Conservation (phyloP, 2,888 invertebrate genomes). For the Alentia gelatinosa region DNA sequence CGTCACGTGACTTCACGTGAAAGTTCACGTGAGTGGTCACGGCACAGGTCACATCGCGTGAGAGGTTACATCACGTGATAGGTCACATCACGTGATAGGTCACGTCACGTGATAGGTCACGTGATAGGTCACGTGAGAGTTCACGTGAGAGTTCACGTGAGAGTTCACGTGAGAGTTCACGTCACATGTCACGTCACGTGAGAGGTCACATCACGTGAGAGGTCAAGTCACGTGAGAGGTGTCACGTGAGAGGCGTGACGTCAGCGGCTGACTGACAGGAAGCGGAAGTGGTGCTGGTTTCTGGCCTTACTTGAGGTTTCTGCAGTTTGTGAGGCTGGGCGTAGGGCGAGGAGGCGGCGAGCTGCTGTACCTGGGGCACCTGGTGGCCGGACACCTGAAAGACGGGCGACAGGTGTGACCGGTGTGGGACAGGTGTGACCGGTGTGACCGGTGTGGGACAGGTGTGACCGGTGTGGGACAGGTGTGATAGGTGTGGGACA, state of each 20-base stretch:
- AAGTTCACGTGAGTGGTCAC: neutral
- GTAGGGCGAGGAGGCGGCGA: constrained; percentile 83
- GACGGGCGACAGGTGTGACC: neutral
- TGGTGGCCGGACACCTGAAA: constrained; percentile 49
- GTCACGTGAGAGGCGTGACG: neutral
- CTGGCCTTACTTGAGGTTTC: constrained; percentile 36
- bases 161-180: neutral
- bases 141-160: neutral
- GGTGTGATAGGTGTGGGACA: neutral
- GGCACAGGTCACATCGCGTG: neutral
- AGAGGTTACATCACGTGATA: neutral
- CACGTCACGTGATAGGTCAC: neutral
- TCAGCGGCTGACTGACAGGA: neutral
- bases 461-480: neutral
- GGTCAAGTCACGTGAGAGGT: neutral
- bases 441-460: neutral
- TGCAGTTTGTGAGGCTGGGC: constrained; percentile 85
- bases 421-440: neutral
- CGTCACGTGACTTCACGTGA: too few relatives aligned
- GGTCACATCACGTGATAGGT: neutral
- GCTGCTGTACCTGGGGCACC: constrained; percentile 46
- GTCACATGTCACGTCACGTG: neutral
- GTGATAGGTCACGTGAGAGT: neutral
- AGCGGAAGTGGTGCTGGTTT: neutral
- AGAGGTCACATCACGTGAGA: neutral